phyloP scores from a whole-genome alignment of 2,888 invertebrate genomes.

The Synergus japonicus region DNA sequence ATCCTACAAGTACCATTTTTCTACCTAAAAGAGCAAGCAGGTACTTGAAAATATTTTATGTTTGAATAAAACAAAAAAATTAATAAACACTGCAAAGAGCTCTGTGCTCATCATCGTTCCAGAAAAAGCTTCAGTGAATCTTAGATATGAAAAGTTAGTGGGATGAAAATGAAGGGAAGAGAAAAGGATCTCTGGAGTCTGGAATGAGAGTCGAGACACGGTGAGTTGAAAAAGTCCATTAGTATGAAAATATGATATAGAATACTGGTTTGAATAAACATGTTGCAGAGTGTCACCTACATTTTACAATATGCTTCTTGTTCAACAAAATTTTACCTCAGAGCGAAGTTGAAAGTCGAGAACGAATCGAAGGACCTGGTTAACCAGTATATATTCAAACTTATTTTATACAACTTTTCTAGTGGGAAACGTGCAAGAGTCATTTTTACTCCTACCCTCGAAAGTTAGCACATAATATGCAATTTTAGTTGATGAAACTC shows the following conservation, averaged over 20 bases:
- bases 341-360: constrained; percentile 4
- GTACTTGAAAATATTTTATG: neutral
- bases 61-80: constrained; percentile 18
- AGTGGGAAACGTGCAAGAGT: constrained; percentile 49
- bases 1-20: neutral
- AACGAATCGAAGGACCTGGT: constrained; percentile 41
- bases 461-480: constrained; percentile 10
- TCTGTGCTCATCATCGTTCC: constrained; percentile 27
- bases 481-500: constrained; percentile 26
- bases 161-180: constrained; percentile 4
- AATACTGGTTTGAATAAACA: constrained; percentile 69
- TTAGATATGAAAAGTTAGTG: constrained; percentile 1
- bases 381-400: constrained; percentile 61
- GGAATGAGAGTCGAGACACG: constrained; percentile 29
- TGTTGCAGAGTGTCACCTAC: constrained; percentile 51
- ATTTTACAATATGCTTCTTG: constrained; percentile 36
- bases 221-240: constrained; percentile 70
- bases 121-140: constrained; percentile 15
- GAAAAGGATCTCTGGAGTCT: constrained; percentile 17
- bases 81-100: constrained; percentile 15
- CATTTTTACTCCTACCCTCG: constrained; percentile 18
- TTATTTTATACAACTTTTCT: constrained; percentile 73
- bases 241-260: constrained; percentile 73
- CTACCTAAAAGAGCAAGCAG: neutral
- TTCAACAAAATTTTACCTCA: constrained; percentile 31